Base-by-base conservation (phyloP, 2,113 vertebrate species). In the Microcebus murinus region DNA sequence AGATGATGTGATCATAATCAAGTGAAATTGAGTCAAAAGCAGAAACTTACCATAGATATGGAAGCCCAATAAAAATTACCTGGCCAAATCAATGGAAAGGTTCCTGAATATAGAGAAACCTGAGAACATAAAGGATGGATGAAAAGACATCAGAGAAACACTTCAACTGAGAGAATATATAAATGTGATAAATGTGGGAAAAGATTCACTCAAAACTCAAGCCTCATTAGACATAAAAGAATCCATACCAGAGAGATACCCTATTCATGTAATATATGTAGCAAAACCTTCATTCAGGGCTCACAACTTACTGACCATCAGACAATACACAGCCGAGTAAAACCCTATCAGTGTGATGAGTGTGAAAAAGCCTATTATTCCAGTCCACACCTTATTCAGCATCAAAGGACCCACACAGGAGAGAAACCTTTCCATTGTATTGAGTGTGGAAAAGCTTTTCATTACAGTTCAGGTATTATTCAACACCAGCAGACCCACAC, bases 401-500 rank as follows among this genome's bases (percentile, higher is more conserved):
- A 99, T 97, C 98, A 98, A 97, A 98, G 98, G 67, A 98, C 98
- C n/a, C 98, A 98, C 96, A 99, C 98, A 0, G 98, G 98, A 23
- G 99, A 98, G 96, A 98, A 98, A 96, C 98, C 98, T 3, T 99
- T 98, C 25, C 98, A 96, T 0, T 99, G 98, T 29, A 31, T 55
- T 0, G 98, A 98, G 61, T 99, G 98, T 23, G 98, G 98, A 50
- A 99, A 99, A 59, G 98, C 98, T 94, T 99, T 99, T 98, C 98
- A 98, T 4, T 98, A 98, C 84, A 98, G 98, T 15, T 98, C 98
- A 23, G 98, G 98, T 92, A 97, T 99, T 57, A 98, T 98, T 89
- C 98, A 98, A 87, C 98, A 99, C 97, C 97, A 98, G 76, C 97
- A 98, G 96, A 98, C 98, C 34, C 98, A 99, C 96, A 98, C 98